These are phyloP conservation scores for Lutraria rhynchaena DNA, from an alignment of 1,140 invertebrate species.

Conservation along the genomic window DNA sequence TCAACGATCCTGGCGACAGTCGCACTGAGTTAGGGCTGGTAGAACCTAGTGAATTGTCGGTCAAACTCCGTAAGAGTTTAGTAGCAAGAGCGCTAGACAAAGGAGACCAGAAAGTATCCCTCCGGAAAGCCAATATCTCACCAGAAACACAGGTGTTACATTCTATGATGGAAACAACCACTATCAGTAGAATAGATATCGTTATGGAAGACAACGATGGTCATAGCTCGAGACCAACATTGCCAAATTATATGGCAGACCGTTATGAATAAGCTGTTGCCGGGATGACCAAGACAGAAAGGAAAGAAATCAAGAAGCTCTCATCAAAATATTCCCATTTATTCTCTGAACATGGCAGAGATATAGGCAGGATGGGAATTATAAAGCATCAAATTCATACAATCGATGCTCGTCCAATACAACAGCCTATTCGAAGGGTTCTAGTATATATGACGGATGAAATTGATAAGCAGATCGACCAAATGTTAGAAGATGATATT, in stretches of 20 bases:
- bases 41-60: neutral
- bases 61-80: neutral
- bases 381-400: neutral
- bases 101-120: neutral
- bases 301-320: too few relatives aligned
- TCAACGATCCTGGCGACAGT: neutral
- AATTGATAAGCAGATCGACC: constrained; percentile 1
- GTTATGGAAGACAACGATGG: too few relatives aligned
- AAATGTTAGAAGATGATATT: neutral
- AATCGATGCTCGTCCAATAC: neutral
- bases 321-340: too few relatives aligned
- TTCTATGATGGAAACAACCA: too few relatives aligned
- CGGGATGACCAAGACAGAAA: too few relatives aligned
- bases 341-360: too few relatives aligned
- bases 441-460: neutral
- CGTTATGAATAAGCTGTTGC: too few relatives aligned
- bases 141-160: neutral
- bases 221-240: neutral
- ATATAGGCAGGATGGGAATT: neutral
- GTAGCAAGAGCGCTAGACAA: constrained; percentile 3
- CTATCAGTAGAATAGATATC: too few relatives aligned
- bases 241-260: neutral
- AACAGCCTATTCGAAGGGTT: neutral
- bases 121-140: neutral
- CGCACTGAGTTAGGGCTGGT: neutral